Conservation (phyloP, 2,113 vertebrate genomes). For the Rhinogobius similis region DNA sequence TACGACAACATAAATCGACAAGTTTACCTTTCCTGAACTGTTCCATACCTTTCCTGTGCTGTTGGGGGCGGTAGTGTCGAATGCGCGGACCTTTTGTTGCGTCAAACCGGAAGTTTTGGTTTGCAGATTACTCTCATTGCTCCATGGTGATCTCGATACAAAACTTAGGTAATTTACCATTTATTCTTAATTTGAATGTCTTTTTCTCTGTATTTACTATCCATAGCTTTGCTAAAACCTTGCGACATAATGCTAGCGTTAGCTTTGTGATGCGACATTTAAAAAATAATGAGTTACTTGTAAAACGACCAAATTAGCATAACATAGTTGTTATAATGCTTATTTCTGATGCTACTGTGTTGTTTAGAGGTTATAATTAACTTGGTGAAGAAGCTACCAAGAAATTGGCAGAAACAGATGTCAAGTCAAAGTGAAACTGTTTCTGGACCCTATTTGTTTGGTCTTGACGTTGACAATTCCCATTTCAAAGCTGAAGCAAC, state of each 20-base stretch:
- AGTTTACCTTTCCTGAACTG: background rate
- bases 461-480: too few relatives aligned
- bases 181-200: background rate
- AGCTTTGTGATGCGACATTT: slow-evolving; percentile 1
- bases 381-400: too few relatives aligned
- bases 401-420: too few relatives aligned
- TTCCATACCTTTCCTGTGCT: slow-evolving; percentile 9
- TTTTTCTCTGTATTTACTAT: background rate
- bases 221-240: background rate
- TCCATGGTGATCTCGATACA: background rate
- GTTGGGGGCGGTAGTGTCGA: background rate
- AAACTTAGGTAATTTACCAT: background rate
- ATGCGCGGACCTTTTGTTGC: fast-evolving
- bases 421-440: too few relatives aligned
- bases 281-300: too few relatives aligned
- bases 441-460: too few relatives aligned
- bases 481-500: too few relatives aligned
- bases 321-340: background rate
- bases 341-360: background rate
- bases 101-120: slow-evolving; percentile 38
- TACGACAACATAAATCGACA: background rate
- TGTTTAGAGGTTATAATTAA: background rate
- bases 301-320: background rate
- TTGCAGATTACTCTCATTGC: background rate
- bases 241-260: background rate